Base-by-base conservation (phyloP, 2,797 vertebrate species). In the Diplodus puntazzo region DNA sequence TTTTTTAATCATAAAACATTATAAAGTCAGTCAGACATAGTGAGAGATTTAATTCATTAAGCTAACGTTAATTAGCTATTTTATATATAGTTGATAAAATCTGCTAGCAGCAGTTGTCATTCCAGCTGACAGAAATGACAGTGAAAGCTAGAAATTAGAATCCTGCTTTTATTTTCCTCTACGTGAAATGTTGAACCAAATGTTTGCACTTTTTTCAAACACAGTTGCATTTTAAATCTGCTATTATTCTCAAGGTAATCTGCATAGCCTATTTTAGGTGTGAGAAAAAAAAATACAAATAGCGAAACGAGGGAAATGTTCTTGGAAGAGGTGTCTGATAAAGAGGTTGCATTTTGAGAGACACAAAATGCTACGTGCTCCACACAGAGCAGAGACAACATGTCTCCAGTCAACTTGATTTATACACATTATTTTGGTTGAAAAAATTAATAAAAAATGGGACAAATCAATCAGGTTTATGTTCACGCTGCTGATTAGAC, bases 391-490 rank as follows among this genome's bases (percentile, higher is more conserved):
- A 49, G 6, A 9, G 34, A 39, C 34, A 39, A 39, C 6, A 39
- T 39, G 7, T 10, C 8, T 39, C 34, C 6, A 9, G 34, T 39
- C 34, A 39, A 39, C 8, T 39, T 39, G 8, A 39, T 39, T 39
- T 10, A 14, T 55, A 18, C 5, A 21, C 3, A 42, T 0, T 18
- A 11, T 21, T 30, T 30, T 0, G 25, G 25, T 39, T 14, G 52
- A 0, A 46, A 61, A 6, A 25, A 25, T 25, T 1, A 25, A 25
- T 25, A 25, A 1, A 25, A 34, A 27, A 18, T 45, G 0, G 23
- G 39, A 49, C 20, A 7, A 14, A 25, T 34, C 2, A 12, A 55
- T 57, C 42, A 27, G n/a, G 18, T 42, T 43, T 42, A 43, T 42
- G 18, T 45, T 49, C 16, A 17, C n/a, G 18, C 12, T 46, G 0